Conservation (phyloP, 2,113 vertebrate species). For the Mastomys coucha region DNA sequence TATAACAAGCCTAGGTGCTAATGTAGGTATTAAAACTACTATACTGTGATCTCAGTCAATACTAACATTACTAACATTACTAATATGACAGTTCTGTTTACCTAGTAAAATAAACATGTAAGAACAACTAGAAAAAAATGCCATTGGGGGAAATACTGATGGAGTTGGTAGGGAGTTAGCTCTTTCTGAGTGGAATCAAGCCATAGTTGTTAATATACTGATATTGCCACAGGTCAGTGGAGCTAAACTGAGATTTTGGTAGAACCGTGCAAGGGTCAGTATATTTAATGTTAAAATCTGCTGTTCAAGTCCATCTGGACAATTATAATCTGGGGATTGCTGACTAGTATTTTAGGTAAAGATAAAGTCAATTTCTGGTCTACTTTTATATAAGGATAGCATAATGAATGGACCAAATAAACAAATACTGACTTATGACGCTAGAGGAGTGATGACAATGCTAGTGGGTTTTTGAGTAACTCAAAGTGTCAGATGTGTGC, state of each 20-base stretch:
- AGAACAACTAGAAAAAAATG: conserved; percentile 38
- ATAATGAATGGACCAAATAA: neutral
- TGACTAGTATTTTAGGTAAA: neutral
- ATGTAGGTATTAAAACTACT: neutral
- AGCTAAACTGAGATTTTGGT: neutral
- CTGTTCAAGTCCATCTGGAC: neutral
- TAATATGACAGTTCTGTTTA: neutral
- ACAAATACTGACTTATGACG: neutral
- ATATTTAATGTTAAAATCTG: conserved; percentile 36
- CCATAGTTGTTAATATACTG: neutral
- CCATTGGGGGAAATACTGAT: neutral
- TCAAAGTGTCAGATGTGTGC: neutral
- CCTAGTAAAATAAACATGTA: neutral
- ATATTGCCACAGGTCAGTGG: neutral
- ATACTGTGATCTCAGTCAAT: neutral
- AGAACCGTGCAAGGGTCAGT: neutral
- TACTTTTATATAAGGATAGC: conserved; percentile 19
- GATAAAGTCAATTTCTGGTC: neutral
- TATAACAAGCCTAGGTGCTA: neutral
- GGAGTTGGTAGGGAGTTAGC: neutral
- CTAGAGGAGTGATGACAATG: neutral
- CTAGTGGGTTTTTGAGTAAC: neutral
- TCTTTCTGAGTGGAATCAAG: neutral
- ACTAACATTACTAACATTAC: neutral
- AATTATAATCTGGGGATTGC: neutral